Conservation (phyloP, 2,888 invertebrate genomes). For the Bugula neritina region DNA sequence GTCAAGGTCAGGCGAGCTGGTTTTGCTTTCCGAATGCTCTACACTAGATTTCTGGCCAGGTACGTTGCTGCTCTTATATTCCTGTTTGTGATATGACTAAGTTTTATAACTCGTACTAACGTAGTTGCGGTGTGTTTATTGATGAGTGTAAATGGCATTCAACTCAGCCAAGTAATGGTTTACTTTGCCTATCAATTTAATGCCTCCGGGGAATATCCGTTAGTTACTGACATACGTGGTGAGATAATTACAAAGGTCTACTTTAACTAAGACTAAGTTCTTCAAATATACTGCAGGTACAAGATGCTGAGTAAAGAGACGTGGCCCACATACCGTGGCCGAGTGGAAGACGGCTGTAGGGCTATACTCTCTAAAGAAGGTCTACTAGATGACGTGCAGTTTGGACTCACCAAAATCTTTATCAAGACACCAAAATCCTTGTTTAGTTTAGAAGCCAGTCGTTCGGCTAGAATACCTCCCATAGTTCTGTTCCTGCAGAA, state of each 20-base stretch:
- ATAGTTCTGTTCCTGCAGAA: slow-evolving; percentile 91
- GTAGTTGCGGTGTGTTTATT: too few relatives aligned
- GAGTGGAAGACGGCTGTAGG: slow-evolving; percentile 72
- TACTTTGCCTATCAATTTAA: too few relatives aligned
- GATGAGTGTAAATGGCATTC: too few relatives aligned
- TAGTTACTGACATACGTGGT: too few relatives aligned
- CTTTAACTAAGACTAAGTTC: too few relatives aligned
- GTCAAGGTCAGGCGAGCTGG: slow-evolving; percentile 91
- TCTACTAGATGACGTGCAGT: slow-evolving; percentile 77
- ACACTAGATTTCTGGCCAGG: slow-evolving; percentile 84
- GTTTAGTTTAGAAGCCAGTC: slow-evolving; percentile 77
- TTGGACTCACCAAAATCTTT: slow-evolving; percentile 91
- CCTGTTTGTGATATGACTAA: too few relatives aligned
- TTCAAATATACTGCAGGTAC: too few relatives aligned
- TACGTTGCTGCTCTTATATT: slow-evolving; percentile 38
- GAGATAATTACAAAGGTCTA: too few relatives aligned
- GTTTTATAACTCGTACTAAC: too few relatives aligned
- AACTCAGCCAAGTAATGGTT: too few relatives aligned
- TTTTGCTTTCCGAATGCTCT: slow-evolving; percentile 90
- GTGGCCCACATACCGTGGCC: slow-evolving; percentile 89
- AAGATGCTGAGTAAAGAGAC: slow-evolving; percentile 93
- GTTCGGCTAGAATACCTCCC: slow-evolving; percentile 80
- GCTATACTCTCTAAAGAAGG: slow-evolving; percentile 76
- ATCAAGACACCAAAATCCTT: slow-evolving; percentile 85
- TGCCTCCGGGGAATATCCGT: too few relatives aligned